phyloP scores from a whole-genome alignment of 1,140 invertebrate species.

The Zaprionus vittiger region DNA sequence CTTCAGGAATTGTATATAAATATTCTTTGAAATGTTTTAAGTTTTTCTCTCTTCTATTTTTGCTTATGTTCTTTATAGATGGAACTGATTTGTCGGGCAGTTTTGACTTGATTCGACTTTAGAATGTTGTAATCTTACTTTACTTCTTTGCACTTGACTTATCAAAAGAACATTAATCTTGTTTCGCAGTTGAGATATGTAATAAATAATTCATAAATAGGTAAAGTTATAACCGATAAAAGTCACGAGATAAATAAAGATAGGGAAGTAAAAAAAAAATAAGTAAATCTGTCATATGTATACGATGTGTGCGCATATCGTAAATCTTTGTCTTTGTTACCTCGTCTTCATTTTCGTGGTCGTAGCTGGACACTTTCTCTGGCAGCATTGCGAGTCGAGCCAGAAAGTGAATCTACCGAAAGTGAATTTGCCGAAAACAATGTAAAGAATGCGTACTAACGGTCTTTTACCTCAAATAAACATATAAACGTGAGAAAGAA shows the following conservation, averaged over 20 bases:
- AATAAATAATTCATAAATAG: conserved; percentile 31
- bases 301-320: conserved; percentile 55
- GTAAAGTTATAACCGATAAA: conserved; percentile 17
- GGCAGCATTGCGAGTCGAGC: conserved; percentile 21
- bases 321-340: conserved; percentile 67
- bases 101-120: no score
- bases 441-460: conserved; percentile 23
- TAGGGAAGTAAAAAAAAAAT: conserved; percentile 35
- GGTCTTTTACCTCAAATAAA: neutral
- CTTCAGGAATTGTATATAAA: no score
- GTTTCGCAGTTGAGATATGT: conserved; percentile 38
- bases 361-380: conserved; percentile 63
- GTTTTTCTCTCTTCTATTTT: no score
- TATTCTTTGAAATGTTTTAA: no score
- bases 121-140: neutral
- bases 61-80: no score
- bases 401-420: conserved; percentile 38
- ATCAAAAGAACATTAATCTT: neutral
- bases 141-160: neutral
- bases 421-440: conserved; percentile 28
- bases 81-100: no score
- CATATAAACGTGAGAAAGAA: neutral
- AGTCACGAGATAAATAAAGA: conserved; percentile 27
- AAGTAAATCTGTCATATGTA: conserved; percentile 57
- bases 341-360: conserved; percentile 55